phyloP scores from a whole-genome alignment of 2,797 vertebrate genomes.

The Lagodon rhomboides region DNA sequence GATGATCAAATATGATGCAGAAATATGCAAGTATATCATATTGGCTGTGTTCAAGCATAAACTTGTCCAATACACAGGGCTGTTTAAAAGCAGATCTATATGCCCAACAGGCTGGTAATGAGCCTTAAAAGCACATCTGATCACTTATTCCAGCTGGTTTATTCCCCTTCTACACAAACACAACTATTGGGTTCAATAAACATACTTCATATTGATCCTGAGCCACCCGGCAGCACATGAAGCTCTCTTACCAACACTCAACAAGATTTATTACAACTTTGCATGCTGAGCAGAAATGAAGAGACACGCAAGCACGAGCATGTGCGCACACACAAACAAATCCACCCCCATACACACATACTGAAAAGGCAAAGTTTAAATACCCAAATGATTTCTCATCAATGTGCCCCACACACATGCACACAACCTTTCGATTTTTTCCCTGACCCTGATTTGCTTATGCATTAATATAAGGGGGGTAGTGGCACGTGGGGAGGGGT shows the following conservation, averaged over 20 bases:
- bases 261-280: conserved; percentile 77
- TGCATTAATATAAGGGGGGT: conserved; percentile 64
- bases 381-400: conserved; percentile 65
- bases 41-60: conserved; percentile 46
- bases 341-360: conserved; percentile 2
- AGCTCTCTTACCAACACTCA: conserved; percentile 53
- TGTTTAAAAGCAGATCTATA: conserved; percentile 72
- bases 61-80: conserved; percentile 43
- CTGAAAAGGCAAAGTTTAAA: conserved; percentile 58
- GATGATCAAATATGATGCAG: conserved; percentile 31
- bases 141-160: conserved; percentile 75
- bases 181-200: conserved; percentile 80
- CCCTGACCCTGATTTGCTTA: conserved; percentile 70
- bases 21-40: conserved; percentile 42
- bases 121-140: conserved; percentile 77
- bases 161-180: conserved; percentile 71
- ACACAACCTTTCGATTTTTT: conserved; percentile 54
- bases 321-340: conserved; percentile 14
- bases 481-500: conserved; percentile 67
- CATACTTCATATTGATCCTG: conserved; percentile 78
- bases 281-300: conserved; percentile 55
- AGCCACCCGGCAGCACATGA: conserved; percentile 62
- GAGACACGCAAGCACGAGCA: conserved; percentile 36
- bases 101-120: conserved; percentile 70
- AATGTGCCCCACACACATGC: conserved; percentile 38